These are phyloP conservation scores for Kobus ellipsiprymnus DNA, from an alignment of 2,113 vertebrate species.

Conservation along the genomic window DNA sequence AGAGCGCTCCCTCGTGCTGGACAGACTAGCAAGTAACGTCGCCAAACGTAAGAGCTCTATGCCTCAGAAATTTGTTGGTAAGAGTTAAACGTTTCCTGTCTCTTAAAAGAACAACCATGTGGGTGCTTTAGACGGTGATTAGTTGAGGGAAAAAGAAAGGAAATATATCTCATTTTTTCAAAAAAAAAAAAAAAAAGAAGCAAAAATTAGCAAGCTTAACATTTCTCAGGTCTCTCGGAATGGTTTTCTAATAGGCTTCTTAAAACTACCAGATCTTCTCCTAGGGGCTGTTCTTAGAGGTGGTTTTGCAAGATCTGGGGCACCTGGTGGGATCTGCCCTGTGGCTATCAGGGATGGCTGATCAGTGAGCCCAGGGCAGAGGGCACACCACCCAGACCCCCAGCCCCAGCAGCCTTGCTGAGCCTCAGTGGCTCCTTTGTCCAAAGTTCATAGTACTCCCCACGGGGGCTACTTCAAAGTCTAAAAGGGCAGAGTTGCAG, in stretches of 20 bases:
- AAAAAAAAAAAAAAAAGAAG: not conserved
- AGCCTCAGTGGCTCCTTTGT: not conserved
- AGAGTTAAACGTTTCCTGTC: slow-evolving; percentile 93
- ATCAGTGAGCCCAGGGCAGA: not conserved
- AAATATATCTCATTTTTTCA: not conserved
- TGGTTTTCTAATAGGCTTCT: not conserved
- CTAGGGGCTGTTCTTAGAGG: not conserved
- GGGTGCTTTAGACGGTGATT: slow-evolving; percentile 39
- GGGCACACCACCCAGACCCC: not conserved
- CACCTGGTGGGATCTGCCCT: fast-evolving
- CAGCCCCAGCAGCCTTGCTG: not conserved
- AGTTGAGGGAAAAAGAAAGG: slow-evolving; percentile 20
- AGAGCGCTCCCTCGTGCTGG: slow-evolving; percentile 98
- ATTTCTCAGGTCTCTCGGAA: not conserved
- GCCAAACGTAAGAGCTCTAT: slow-evolving; percentile 99
- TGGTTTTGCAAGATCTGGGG: not conserved
- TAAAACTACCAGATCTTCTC: not conserved
- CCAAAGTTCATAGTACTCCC: not conserved
- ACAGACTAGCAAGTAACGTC: slow-evolving; percentile 99
- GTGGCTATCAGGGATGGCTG: fast-evolving
- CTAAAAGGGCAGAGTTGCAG: fast-evolving
- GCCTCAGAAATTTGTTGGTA: slow-evolving; percentile 99
- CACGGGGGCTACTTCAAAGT: fast-evolving
- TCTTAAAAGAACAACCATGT: slow-evolving; percentile 71
- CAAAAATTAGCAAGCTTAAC: not conserved